Evolutionary conservation across 2,888 invertebrate species (phyloP), one percentile per base, ranked within the genome.

Genomic region (Mesorhabditis belari): DNA sequence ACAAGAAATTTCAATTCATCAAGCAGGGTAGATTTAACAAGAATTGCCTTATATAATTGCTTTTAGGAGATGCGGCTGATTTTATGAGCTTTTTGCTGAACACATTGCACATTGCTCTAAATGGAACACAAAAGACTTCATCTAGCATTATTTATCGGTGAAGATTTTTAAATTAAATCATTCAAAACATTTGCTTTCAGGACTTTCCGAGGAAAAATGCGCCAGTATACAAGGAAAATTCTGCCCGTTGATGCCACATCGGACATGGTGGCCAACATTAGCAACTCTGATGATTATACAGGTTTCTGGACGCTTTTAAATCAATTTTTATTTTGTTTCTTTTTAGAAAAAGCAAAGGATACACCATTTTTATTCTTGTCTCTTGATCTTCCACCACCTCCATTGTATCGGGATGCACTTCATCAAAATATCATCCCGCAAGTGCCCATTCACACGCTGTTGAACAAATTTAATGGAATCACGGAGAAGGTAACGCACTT

Each of bases 21-120:
- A 89, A 93, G 79, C 98, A 96, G 85, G 94, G 92, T 89, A 26
- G 21, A 51, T 12, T 55, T 56, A 55, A 21, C 12, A 26, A 23
- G 12, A 23, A n/a, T 54, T 9, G 55, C 56, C 35, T n/a, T 2
- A 2, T 9, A 56, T 27, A 21, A 5, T 44, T 59, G 19, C 79
- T 69, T 76, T 19, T 73, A 90, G 91, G 95, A 76, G 96, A 99
- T 85, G 93, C 96, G 0, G 90, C 96, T 63, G 93, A 95, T 80
- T 98, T 98, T 81, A 84, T 99, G 61, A 94, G 93, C 0, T 99
- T 98, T 96, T 91, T 99, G 81, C 84, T 99, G 52, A 98, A 98
- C 82, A 91, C 94, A 0, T 85, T 98, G 29, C 98, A 99, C 81
- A 86, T 90, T 71, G 92, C 95, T 0, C 84, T 99, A 61, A 93